phyloP scores from a whole-genome alignment of 2,113 vertebrate genomes.

The Megaleporinus macrocephalus region DNA sequence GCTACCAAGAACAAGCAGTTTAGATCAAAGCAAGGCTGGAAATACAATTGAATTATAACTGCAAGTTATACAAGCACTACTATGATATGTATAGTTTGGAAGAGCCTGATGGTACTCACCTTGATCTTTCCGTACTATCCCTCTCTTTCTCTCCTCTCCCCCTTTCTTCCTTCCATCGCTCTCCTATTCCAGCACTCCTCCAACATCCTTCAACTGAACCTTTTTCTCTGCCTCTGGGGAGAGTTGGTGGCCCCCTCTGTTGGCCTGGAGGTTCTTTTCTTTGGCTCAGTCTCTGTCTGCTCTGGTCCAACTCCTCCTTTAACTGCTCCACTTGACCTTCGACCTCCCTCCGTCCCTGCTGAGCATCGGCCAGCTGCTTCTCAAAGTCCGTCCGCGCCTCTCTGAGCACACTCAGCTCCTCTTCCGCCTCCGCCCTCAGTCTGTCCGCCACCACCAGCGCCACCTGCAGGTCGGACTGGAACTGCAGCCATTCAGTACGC shows the following conservation, averaged over 20 bases:
- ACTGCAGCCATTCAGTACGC: conserved; percentile 79
- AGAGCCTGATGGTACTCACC: conserved; percentile 56
- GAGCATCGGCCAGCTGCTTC: conserved; percentile 66
- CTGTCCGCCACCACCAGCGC: conserved; percentile 81
- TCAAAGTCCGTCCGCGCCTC: conserved; percentile 64
- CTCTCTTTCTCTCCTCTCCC: conserved; percentile 56
- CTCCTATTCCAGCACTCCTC: conserved; percentile 67
- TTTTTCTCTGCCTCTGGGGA: conserved; percentile 57
- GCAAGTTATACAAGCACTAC: too few relatives aligned
- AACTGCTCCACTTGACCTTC: conserved; percentile 67
- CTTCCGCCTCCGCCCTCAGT: conserved; percentile 77
- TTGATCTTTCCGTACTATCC: conserved; percentile 68
- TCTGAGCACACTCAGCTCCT: conserved; percentile 68
- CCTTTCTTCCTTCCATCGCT: conserved; percentile 58
- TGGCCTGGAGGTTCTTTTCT: conserved; percentile 29
- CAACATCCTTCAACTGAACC: conserved; percentile 65
- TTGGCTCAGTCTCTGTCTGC: conserved; percentile 34
- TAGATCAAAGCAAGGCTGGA: too few relatives aligned
- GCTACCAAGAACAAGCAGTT: too few relatives aligned
- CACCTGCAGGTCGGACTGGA: conserved; percentile 83
- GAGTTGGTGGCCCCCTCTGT: conserved; percentile 53
- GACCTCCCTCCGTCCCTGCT: conserved; percentile 66
- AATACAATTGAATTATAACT: too few relatives aligned
- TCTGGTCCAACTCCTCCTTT: conserved; percentile 68
- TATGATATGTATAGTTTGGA: too few relatives aligned